A percentile compares a stretch with the other conserved stretches of the same genome.
Conservation (phyloP, 1,140 invertebrate species). For the Condylostylus longicornis region DNA sequence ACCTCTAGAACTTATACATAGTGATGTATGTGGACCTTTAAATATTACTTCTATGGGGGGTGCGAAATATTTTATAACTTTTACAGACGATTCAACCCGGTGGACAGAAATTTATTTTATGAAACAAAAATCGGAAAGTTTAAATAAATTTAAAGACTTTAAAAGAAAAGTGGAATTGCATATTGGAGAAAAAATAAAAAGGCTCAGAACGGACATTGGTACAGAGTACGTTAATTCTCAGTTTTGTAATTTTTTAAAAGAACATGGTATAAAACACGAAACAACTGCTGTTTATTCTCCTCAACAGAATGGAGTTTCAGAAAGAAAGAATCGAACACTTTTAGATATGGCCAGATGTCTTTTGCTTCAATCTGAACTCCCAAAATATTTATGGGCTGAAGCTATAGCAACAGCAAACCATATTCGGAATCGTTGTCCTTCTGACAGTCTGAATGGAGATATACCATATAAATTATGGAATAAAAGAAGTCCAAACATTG, state of each 20-base stretch:
- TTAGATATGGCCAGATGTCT: conserved; percentile 14
- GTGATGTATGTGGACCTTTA: conserved; percentile 14
- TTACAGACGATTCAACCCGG: conserved; percentile 19
- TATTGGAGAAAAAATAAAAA: conserved; percentile 13
- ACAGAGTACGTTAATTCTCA: conserved; percentile 17
- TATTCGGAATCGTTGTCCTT: conserved; percentile 15
- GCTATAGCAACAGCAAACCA: conserved; percentile 9
- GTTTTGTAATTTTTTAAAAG: conserved; percentile 14
- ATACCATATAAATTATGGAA: conserved; percentile 27
- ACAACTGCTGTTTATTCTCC: conserved; percentile 19
- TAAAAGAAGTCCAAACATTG: conserved; percentile 19
- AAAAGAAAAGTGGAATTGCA: conserved; percentile 14
- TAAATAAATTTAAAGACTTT: conserved; percentile 1
- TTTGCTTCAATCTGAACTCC: conserved; percentile 10
- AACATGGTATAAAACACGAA: conserved; percentile 9
- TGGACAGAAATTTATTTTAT: conserved; percentile 8
- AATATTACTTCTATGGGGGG: conserved; percentile 7
- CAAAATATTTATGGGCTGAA: conserved; percentile 12
- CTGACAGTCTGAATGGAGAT: conserved; percentile 3
- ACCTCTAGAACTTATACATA: conserved; percentile 1
- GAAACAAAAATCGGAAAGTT: not conserved
- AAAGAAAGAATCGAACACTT: conserved; percentile 16
- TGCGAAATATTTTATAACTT: conserved; percentile 17
- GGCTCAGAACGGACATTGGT: conserved; percentile 18
- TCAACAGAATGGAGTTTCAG: conserved; percentile 25